Percentiles rank a stretch among this genome's conserved stretches.
Evolutionary conservation across 1,140 invertebrate genomes (phyloP).

Genomic region (Phymastichus coffea): DNA sequence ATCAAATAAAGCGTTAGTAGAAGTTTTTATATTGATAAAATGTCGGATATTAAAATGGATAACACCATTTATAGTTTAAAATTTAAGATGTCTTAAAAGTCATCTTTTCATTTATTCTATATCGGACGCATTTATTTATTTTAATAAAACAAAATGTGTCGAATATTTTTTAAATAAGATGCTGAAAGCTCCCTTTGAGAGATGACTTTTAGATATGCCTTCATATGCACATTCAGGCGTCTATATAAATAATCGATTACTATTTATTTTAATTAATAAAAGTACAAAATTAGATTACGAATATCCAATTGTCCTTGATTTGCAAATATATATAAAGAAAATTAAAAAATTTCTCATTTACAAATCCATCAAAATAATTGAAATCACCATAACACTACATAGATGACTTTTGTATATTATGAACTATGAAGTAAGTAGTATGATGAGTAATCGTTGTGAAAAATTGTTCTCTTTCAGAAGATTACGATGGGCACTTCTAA

Average conservation of each 20-base stretch:
- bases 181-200: constrained; percentile 8
- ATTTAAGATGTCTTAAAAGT: constrained; percentile 22
- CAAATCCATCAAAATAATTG: constrained; percentile 5
- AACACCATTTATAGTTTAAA: constrained; percentile 14
- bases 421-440: background rate
- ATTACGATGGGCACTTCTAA: no score
- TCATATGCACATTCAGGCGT: constrained; percentile 25
- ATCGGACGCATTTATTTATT: constrained; percentile 9
- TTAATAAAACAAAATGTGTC: constrained; percentile 1
- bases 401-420: constrained; percentile 12
- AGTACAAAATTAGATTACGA: constrained; percentile 31
- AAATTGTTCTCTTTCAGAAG: constrained; percentile 1
- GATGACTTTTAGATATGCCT: constrained; percentile 27
- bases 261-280: constrained; percentile 32
- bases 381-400: background rate
- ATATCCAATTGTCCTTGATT: constrained; percentile 20
- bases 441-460: constrained; percentile 17
- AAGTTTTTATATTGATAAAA: constrained; percentile 25
- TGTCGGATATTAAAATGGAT: constrained; percentile 17
- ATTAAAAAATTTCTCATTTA: background rate
- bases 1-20: constrained; percentile 9
- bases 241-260: constrained; percentile 25
- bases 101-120: constrained; percentile 24
- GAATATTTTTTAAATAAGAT: constrained; percentile 14
- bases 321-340: no score